Evolutionary conservation across 2,888 invertebrate species (phyloP).

Genomic region (Miltochrista miniata): DNA sequence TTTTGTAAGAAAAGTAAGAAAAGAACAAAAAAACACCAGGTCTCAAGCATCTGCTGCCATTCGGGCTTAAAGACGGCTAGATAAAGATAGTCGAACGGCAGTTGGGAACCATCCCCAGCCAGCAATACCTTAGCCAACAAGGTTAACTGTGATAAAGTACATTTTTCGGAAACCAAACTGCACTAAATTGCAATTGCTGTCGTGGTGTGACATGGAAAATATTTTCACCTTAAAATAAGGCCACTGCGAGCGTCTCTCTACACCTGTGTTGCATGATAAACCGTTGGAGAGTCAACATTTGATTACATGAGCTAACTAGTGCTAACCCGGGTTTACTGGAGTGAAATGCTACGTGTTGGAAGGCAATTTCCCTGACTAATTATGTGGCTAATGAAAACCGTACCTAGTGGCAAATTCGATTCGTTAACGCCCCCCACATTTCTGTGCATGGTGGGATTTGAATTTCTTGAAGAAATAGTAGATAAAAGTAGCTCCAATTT

Average conservation of each 20-base stretch:
- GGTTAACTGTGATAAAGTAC: too few species aligned
- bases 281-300: slow-evolving; percentile 19
- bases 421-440: slow-evolving; percentile 40
- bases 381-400: slow-evolving; percentile 71
- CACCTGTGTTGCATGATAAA: background rate
- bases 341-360: slow-evolving; percentile 42
- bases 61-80: too few species aligned
- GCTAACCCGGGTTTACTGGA: slow-evolving; percentile 29
- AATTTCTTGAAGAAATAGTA: slow-evolving; percentile 19
- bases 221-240: background rate
- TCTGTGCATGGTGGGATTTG: slow-evolving; percentile 22
- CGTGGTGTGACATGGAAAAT: background rate
- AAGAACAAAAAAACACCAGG: too few species aligned
- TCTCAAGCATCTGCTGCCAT: too few species aligned
- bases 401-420: slow-evolving; percentile 58
- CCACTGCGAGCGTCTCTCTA: background rate
- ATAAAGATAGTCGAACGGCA: too few species aligned
- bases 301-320: slow-evolving; percentile 28
- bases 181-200: background rate
- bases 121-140: too few species aligned
- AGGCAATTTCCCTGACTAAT: slow-evolving; percentile 76
- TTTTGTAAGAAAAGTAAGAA: too few species aligned
- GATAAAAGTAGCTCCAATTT: too few species aligned
- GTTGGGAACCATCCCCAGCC: too few species aligned
- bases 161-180: too few species aligned